Evolutionary conservation across 2,888 invertebrate genomes (phyloP), one percentile per base, ranked within the genome.

Genomic region (Mesorhabditis spiculigera): DNA sequence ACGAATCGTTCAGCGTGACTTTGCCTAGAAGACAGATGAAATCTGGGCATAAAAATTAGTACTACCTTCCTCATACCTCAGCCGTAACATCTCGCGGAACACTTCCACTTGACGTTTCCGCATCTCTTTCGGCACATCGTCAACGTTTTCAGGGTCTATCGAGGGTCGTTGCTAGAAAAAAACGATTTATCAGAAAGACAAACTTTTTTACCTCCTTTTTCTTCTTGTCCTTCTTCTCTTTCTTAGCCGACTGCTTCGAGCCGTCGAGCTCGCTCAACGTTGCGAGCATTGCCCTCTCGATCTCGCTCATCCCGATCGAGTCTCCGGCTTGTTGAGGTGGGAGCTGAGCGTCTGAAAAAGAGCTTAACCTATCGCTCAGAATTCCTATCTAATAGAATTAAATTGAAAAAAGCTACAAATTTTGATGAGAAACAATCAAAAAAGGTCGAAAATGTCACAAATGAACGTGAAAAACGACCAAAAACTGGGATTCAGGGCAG

Each of bases 71-170:
- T 86, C 79, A 86, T 91, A 92, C 88, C 93, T 93, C 82, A 97
- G 96, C 80, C 91, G 91, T 0, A 99, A 89, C 28, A 99, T 89
- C 77, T 95, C 94, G 86, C 96, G 96, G 85, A 99, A 98, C 3
- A 95, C 94, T 87, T 98, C 97, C 85, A 95, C 95, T 58, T 82
- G 81, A 5, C 84, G 71, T 67, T 79, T 78, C 63, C 81, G 82
- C 71, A 82, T 63, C 16, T 81, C 80, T 88, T 95, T 95, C 81
- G 94, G 95, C 86, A 95, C 96, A 86, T 95, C 96, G 86, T 28
- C 28, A 28, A 28, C 28, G 28, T 28, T 28, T 28, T 28, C 28
- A 28, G 28, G 28, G 92, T 94, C 86, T 93, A 95, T 4, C 68
- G 42, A 6, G 68, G 74, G 41, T 73, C 72, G 5, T 75, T 68